Evolutionary conservation across 2,797 vertebrate genomes (phyloP).

Genomic region (Epinephelus malabaricus): DNA sequence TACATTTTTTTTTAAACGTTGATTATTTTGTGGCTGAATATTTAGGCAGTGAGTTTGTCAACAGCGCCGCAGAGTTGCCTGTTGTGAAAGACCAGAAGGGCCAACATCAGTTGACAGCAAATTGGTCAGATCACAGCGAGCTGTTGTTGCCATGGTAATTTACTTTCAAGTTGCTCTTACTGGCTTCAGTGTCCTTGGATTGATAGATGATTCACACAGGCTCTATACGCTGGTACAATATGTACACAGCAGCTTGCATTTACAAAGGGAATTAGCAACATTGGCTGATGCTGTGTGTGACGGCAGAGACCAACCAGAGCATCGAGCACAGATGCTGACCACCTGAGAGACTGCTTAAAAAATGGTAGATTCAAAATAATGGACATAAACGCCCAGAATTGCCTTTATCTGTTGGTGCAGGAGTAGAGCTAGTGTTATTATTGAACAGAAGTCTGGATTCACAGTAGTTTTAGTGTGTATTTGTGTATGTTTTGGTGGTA

Average conservation of each 20-base stretch:
- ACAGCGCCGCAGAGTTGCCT: slow-evolving; percentile 13
- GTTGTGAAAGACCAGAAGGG: slow-evolving; percentile 7
- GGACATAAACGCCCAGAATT: slow-evolving; percentile 32
- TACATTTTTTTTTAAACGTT: slow-evolving; percentile 73
- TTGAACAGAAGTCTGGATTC: slow-evolving; percentile 41
- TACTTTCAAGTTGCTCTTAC: slow-evolving; percentile 42
- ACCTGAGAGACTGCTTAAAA: slow-evolving; percentile 25
- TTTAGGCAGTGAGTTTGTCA: slow-evolving; percentile 51
- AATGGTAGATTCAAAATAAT: slow-evolving; percentile 24
- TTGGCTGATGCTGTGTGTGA: slow-evolving; percentile 14
- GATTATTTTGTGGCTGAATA: slow-evolving; percentile 64
- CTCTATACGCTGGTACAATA: slow-evolving; percentile 1
- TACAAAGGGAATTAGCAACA: slow-evolving; percentile 62
- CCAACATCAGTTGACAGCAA: slow-evolving; percentile 8
- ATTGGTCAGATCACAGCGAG: slow-evolving; percentile 39
- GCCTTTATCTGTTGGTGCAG: slow-evolving; percentile 60
- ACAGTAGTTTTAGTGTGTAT: slow-evolving; percentile 62
- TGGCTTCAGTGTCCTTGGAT: slow-evolving; percentile 53
- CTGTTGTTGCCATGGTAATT: slow-evolving; percentile 65
- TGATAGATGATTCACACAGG: slow-evolving; percentile 32
- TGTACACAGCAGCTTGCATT: slow-evolving; percentile 39
- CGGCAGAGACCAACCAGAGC: slow-evolving; percentile 38
- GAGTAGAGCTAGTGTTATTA: slow-evolving; percentile 46
- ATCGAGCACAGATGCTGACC: slow-evolving; percentile 32
- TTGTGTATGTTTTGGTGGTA: slow-evolving; percentile 69